phyloP scores from a whole-genome alignment of 1,140 invertebrate species.

The Drosophila bocqueti region DNA sequence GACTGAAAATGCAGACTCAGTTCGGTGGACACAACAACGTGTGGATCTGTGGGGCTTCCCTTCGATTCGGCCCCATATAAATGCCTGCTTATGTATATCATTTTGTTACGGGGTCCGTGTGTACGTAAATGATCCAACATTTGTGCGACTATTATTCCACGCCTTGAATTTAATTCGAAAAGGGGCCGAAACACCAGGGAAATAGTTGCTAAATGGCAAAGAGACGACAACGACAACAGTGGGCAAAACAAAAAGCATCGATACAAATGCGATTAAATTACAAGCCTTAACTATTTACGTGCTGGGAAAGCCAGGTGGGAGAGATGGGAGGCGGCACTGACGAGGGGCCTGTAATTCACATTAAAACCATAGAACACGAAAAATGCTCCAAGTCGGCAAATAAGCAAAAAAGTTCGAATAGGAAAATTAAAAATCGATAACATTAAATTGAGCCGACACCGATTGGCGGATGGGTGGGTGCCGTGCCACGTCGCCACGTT shows the following conservation, averaged over 20 bases:
- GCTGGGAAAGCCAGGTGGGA: not conserved
- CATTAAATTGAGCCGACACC: conserved; percentile 64
- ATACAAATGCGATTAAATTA: conserved; percentile 80
- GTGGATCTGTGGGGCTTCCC: conserved; percentile 62
- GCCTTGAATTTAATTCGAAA: conserved; percentile 74
- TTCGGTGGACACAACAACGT: conserved; percentile 28
- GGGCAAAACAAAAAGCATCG: conserved; percentile 57
- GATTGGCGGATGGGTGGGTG: conserved; percentile 22
- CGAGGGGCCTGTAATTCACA: conserved; percentile 55
- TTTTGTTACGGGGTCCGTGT: conserved; percentile 24
- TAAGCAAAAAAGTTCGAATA: conserved; percentile 61
- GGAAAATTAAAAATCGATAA: conserved; percentile 81
- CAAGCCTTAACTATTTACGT: conserved; percentile 65
- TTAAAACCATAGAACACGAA: conserved; percentile 64
- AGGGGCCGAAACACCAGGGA: conserved; percentile 50
- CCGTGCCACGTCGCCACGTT: not conserved
- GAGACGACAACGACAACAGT: conserved; percentile 27
- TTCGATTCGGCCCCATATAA: conserved; percentile 46
- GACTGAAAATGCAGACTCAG: conserved; percentile 64
- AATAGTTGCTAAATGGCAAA: conserved; percentile 58
- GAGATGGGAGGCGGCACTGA: not conserved
- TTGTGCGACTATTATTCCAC: conserved; percentile 76
- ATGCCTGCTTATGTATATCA: conserved; percentile 62
- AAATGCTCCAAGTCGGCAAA: conserved; percentile 65
- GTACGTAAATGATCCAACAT: conserved; percentile 35